Percentiles rank a stretch among this genome's conserved stretches.
These are phyloP conservation scores for Pachyramphus minor DNA, from an alignment of 2,113 vertebrate genomes.

Conservation along the genomic window DNA sequence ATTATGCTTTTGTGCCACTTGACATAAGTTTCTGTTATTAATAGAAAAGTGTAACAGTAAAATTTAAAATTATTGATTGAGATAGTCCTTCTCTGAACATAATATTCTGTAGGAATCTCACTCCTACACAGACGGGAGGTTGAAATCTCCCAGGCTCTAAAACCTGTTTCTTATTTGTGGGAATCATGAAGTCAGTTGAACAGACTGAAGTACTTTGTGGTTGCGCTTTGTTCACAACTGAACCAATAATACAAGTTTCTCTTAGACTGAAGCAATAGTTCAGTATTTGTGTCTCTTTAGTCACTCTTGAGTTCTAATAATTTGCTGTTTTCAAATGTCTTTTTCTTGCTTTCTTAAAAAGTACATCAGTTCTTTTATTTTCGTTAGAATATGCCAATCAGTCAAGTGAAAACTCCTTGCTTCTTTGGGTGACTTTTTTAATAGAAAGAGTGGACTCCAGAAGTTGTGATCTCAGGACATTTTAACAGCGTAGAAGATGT, in stretches of 20 bases:
- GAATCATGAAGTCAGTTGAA: background rate
- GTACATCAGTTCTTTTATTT: background rate
- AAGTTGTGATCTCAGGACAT: conserved; percentile 91
- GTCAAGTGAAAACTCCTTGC: background rate
- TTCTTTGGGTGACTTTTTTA: background rate
- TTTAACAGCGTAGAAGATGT: conserved; percentile 90
- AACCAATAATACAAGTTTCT: background rate
- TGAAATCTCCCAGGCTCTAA: background rate
- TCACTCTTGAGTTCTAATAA: background rate
- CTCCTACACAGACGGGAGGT: background rate
- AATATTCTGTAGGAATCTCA: background rate
- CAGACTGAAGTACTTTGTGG: background rate
- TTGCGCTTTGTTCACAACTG: background rate
- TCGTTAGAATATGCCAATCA: background rate
- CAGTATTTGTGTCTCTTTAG: background rate
- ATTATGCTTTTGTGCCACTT: background rate
- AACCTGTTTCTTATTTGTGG: background rate
- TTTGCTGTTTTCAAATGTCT: background rate
- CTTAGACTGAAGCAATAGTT: background rate
- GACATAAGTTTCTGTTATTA: background rate
- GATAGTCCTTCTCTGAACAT: background rate
- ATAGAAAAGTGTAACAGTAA: background rate
- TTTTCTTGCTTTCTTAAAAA: background rate
- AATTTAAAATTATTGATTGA: background rate
- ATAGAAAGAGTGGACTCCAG: conserved; percentile 87